Conservation (phyloP, 1,140 invertebrate genomes). For the Musca domestica region DNA sequence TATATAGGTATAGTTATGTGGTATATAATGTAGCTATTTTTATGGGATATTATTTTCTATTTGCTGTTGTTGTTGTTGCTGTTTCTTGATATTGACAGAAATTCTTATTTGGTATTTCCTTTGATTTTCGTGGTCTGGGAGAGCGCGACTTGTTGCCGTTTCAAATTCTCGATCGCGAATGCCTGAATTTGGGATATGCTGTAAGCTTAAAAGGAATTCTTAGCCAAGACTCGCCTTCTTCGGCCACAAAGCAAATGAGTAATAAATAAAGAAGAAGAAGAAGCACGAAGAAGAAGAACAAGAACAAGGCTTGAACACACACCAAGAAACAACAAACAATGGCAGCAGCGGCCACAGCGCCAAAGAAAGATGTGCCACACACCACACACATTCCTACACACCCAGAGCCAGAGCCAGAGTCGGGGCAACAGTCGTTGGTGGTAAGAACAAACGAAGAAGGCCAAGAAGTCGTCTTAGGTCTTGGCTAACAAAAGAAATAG, state of each 20-base stretch:
- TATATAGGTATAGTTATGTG: not conserved
- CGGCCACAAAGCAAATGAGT: conserved; percentile 12
- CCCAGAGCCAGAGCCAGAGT: not conserved
- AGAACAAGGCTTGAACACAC: not conserved
- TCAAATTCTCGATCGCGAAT: conserved; percentile 20
- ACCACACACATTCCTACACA: not conserved
- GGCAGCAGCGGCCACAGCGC: too few species aligned
- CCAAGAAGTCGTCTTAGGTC: too few species aligned
- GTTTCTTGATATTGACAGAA: not conserved
- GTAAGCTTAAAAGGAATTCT: conserved; percentile 22
- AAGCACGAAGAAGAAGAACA: not conserved
- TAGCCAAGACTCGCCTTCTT: conserved; percentile 7
- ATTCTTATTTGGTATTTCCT: not conserved
- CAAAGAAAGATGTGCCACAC: not conserved
- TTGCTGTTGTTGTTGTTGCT: not conserved
- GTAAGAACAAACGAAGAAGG: too few species aligned
- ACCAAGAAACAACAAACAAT: too few species aligned
- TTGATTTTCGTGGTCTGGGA: too few species aligned
- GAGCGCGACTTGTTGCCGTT: conserved; percentile 14
- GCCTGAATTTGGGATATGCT: conserved; percentile 15
- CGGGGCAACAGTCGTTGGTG: too few species aligned
- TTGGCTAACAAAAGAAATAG: too few species aligned
- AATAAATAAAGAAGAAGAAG: not conserved
- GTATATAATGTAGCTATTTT: not conserved
- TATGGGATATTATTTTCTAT: not conserved